Evolutionary conservation across 2,888 invertebrate species (phyloP).

Genomic region (Pristionchus fissidentatus): DNA sequence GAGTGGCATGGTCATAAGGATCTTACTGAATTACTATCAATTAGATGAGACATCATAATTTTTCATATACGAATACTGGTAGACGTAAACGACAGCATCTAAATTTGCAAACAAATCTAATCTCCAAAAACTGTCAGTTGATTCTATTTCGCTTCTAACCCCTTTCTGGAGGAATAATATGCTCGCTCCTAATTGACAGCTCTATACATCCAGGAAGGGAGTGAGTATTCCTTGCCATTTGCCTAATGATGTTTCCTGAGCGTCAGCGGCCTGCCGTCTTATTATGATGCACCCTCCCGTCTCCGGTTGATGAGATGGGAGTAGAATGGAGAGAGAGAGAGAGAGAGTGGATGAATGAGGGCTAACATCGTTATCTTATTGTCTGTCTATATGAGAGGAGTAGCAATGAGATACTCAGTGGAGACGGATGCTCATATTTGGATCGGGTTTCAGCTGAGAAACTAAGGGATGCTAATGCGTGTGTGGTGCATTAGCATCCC

Average conservation of each 20-base stretch:
- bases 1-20: not conserved
- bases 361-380: constrained; percentile 47
- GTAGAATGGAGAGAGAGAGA: constrained; percentile 7
- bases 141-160: too few species aligned
- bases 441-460: not conserved
- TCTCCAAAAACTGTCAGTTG: too few species aligned
- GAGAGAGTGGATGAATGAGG: not conserved
- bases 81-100: too few species aligned
- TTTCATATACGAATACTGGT: too few species aligned
- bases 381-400: constrained; percentile 35
- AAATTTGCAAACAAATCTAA: too few species aligned
- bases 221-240: not conserved
- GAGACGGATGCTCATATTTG: not conserved
- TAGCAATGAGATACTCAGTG: constrained; percentile 5
- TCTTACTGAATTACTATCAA: too few species aligned
- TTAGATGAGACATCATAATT: too few species aligned
- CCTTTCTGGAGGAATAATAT: not conserved
- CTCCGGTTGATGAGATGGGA: not conserved
- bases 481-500: too few species aligned
- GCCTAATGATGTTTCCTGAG: constrained; percentile 19
- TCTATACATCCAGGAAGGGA: too few species aligned
- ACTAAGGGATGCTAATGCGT: not conserved
- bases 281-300: not conserved
- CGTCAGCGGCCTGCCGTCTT: not conserved
- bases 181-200: not conserved